These are phyloP conservation scores for Sphaeramia orbicularis DNA, from an alignment of 2,797 vertebrate species.

Conservation along the genomic window DNA sequence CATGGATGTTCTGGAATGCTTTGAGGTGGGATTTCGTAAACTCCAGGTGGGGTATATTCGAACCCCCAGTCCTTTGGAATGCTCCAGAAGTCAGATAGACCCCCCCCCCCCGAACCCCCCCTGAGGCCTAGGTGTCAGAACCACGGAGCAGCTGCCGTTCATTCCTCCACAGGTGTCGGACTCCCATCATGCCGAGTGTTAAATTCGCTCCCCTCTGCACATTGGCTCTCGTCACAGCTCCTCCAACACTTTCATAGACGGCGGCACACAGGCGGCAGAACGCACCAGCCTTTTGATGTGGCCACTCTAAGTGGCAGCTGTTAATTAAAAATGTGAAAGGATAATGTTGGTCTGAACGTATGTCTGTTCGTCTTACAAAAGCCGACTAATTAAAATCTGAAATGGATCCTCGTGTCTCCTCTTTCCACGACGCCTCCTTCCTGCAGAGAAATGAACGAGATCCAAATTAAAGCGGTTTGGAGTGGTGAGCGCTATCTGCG, in stretches of 20 bases:
- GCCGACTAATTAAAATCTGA: constrained; percentile 85
- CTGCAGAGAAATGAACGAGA: constrained; percentile 68
- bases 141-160: too few species aligned
- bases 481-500: constrained; percentile 57
- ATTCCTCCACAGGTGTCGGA: constrained; percentile 49
- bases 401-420: constrained; percentile 76
- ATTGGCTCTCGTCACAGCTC: constrained; percentile 48
- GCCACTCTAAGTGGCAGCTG: constrained; percentile 82
- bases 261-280: constrained; percentile 18
- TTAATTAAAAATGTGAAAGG: constrained; percentile 87
- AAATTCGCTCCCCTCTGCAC: constrained; percentile 57
- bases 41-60: too few species aligned
- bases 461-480: constrained; percentile 76
- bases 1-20: too few species aligned
- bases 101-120: too few species aligned
- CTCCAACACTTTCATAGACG: constrained; percentile 40
- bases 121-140: too few species aligned
- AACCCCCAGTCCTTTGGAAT: too few species aligned
- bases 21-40: too few species aligned
- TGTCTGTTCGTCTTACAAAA: constrained; percentile 82
- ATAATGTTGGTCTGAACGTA: constrained; percentile 82
- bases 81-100: too few species aligned
- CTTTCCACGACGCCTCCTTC: constrained; percentile 72
- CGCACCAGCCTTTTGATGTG: constrained; percentile 80
- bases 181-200: constrained; percentile 29